Conservation (phyloP, 2,113 vertebrate genomes). For the Odocoileus hemionus region DNA sequence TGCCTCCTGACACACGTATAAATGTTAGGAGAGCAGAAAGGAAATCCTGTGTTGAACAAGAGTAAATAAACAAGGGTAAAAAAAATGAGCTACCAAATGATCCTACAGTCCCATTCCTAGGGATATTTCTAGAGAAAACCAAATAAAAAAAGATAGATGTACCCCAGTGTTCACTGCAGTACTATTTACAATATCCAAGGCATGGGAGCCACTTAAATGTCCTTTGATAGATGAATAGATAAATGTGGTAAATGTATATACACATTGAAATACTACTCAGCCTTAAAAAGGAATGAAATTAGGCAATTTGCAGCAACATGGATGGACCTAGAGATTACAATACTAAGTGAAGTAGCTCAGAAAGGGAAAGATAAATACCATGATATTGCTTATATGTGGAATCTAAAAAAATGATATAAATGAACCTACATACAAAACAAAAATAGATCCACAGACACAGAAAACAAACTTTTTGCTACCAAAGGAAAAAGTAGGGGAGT, state of each 20-base stretch:
- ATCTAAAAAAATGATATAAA: neutral
- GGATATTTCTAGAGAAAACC: neutral
- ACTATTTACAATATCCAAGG: neutral
- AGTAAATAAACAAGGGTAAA: neutral
- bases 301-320: neutral
- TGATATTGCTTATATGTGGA: neutral
- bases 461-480: neutral
- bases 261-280: neutral
- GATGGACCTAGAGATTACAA: neutral
- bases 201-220: neutral
- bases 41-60: neutral
- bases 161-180: neutral
- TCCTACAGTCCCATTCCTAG: neutral
- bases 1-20: neutral
- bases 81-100: neutral
- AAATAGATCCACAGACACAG: neutral
- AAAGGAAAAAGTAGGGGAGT: neutral
- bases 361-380: neutral
- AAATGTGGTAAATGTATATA: neutral
- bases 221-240: neutral
- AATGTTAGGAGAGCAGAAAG: neutral
- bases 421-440: neutral
- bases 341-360: neutral
- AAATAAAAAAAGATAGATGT: neutral
- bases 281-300: neutral